A percentile compares a stretch with the other conserved stretches of the same genome.
Evolutionary conservation across 2,888 invertebrate genomes (phyloP).

Genomic region (Aporophyla nigra): DNA sequence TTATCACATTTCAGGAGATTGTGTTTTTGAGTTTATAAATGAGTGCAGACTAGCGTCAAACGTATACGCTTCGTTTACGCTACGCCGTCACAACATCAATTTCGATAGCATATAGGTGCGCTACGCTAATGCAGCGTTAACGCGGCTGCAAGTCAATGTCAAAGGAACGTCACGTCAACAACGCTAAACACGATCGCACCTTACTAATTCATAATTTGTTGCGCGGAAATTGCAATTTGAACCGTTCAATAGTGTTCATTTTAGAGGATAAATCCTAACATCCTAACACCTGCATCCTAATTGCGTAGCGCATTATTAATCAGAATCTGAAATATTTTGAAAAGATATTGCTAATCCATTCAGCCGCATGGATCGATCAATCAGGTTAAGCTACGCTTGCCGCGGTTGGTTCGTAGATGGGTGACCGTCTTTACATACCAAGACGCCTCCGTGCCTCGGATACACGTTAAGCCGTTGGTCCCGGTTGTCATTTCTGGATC

Average conservation of each 20-base stretch:
- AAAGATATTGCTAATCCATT: too few species aligned
- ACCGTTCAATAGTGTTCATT: background rate
- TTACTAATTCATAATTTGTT: background rate
- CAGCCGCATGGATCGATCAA: too few species aligned
- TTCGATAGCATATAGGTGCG: background rate
- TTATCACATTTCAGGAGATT: background rate
- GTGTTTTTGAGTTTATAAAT: background rate
- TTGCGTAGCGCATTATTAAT: too few species aligned
- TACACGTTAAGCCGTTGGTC: too few species aligned
- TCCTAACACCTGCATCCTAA: background rate
- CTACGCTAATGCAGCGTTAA: background rate
- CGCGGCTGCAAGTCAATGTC: background rate
- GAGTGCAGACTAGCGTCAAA: background rate
- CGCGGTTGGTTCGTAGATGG: too few species aligned
- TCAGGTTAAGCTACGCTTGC: too few species aligned
- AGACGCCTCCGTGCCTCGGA: too few species aligned
- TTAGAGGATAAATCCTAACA: background rate
- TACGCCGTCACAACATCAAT: background rate
- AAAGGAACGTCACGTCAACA: background rate
- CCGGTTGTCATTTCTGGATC: too few species aligned
- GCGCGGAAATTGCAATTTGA: background rate
- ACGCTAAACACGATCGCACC: background rate
- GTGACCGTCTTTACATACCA: too few species aligned
- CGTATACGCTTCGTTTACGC: background rate
- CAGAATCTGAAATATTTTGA: too few species aligned